Conservation (phyloP, 2,888 invertebrate genomes). For the Catotricha subobsoleta region DNA sequence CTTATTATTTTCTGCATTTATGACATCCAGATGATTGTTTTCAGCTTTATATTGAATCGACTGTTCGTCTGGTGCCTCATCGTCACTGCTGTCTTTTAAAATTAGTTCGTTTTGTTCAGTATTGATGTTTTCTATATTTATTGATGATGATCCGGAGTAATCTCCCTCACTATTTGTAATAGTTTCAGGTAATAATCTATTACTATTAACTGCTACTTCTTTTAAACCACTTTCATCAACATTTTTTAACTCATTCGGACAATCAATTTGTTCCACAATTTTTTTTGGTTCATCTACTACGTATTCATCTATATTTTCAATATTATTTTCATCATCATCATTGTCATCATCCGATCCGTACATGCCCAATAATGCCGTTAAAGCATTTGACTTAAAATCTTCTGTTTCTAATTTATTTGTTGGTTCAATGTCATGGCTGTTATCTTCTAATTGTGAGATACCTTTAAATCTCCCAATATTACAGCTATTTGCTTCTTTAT, state of each 20-base stretch:
- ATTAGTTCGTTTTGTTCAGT: neutral
- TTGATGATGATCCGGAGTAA: too few relatives aligned
- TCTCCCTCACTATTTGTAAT: neutral
- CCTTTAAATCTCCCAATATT: neutral
- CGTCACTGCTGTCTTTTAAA: neutral
- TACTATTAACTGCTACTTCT: neutral
- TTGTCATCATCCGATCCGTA: constrained; percentile 20
- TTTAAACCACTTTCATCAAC: neutral
- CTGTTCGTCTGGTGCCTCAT: constrained; percentile 3
- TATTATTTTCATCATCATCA: constrained; percentile 15
- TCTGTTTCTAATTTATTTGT: constrained; percentile 5
- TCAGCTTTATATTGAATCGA: neutral
- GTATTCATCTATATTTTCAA: too few relatives aligned
- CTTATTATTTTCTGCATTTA: neutral
- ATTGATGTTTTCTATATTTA: neutral
- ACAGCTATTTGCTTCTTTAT: neutral
- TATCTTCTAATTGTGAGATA: too few relatives aligned
- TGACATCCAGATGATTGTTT: constrained; percentile 9
- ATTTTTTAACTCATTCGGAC: neutral
- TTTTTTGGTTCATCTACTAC: too few relatives aligned
- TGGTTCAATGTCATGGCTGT: constrained; percentile 8
- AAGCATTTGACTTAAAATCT: constrained; percentile 12
- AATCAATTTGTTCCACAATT: neutral
- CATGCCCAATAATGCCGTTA: constrained; percentile 20
- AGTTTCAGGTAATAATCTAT: neutral